Evolutionary conservation across 1,140 invertebrate genomes (phyloP), one percentile per base, ranked within the genome.

Genomic region (Drosophila grimshawi): DNA sequence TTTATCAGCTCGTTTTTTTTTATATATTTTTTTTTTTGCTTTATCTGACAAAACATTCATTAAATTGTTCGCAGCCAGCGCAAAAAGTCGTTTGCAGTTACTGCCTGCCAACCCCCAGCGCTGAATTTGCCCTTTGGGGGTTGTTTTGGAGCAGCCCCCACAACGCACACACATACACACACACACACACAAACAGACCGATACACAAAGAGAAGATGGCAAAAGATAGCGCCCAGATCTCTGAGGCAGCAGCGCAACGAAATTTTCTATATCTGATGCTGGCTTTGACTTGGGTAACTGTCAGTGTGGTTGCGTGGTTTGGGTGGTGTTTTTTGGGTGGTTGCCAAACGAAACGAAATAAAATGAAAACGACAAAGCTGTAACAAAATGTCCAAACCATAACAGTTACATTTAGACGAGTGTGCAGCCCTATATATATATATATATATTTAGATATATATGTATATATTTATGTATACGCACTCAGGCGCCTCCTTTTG

Each of bases 1-100:
- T 80, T 80, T 80, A 80, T 80, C 78, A 80, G 65, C 78, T 78
- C 71, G 57, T 65, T 75, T 85, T 49, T 83, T 71, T 77, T 67
- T 30, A 19, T 78, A 27, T 51, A 32, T 77, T 57, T 60, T 55
- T 65, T 43, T 49, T 45, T 68, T 53, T 66, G 51, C 69, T 86
- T 81, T 90, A 89, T 90, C 85, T 89, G 73, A 89, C 86, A 89
- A 89, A 89, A 89, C 85, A 89, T 89, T 90, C 85, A 89, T 89
- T 89, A 90, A 83, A 89, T 88, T 88, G 86, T 78, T 86, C 71
- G 66, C 80, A 78, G 65, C 71, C 70, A 72, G 62, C 45, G 69
- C 69, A 62, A 70, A 68, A 55, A 62, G 64, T 73, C 64, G 66
- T 64, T 64, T 73, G 45, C 62, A 53, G 62, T 51, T 67, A 41